Evolutionary conservation across 1,140 invertebrate genomes (phyloP).

Genomic region (Drosophila nigromelanica): DNA sequence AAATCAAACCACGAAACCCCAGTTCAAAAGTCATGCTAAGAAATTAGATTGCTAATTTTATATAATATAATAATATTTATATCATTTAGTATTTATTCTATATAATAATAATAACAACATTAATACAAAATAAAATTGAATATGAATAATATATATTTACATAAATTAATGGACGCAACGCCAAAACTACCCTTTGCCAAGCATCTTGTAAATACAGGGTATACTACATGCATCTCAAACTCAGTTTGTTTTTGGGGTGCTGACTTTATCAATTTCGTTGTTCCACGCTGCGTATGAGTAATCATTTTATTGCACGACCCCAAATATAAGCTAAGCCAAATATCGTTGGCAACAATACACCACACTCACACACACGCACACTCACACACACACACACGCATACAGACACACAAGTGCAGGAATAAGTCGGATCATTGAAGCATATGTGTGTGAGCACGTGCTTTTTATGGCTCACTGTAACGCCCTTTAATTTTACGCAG

Average conservation of each 20-base stretch:
- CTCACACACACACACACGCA: too few relatives aligned
- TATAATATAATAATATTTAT: too few relatives aligned
- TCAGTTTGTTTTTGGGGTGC: slow-evolving; percentile 29
- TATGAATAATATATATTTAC: too few relatives aligned
- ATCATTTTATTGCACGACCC: slow-evolving; percentile 74
- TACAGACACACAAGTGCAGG: slow-evolving; percentile 9
- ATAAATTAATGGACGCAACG: too few relatives aligned
- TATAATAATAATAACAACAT: too few relatives aligned
- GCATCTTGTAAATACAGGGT: slow-evolving; percentile 7
- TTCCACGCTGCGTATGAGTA: slow-evolving; percentile 63
- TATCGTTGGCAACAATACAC: neutral
- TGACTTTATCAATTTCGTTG: slow-evolving; percentile 64
- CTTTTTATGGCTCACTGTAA: slow-evolving; percentile 48
- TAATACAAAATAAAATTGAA: too few relatives aligned
- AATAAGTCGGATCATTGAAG: slow-evolving; percentile 2
- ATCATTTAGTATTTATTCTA: too few relatives aligned
- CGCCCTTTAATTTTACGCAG: slow-evolving; percentile 60
- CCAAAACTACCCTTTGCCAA: too few relatives aligned
- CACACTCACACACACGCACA: slow-evolving; percentile 1
- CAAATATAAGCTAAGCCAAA: slow-evolving; percentile 40
- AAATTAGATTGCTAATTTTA: too few relatives aligned
- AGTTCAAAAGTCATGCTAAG: too few relatives aligned
- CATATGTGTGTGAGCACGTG: slow-evolving; percentile 6
- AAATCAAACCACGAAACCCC: too few relatives aligned
- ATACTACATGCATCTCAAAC: slow-evolving; percentile 9